Base-by-base conservation (phyloP, 2,888 invertebrate genomes). In the Biston betularia region DNA sequence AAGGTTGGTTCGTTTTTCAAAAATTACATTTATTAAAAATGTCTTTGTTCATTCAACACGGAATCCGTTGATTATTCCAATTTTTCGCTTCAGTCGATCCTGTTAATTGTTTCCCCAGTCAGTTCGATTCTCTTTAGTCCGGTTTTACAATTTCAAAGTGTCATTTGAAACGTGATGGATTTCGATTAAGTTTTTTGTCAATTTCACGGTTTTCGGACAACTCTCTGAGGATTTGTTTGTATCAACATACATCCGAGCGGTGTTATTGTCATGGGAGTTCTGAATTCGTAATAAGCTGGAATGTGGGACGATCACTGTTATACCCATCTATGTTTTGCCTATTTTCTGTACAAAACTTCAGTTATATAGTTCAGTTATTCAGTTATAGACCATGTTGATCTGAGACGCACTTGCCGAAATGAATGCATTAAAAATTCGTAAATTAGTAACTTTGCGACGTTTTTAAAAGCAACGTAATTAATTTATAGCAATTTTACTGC, bases 101-200 rank as follows among this genome's bases (percentile, higher is more conserved):
- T 82, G 88, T 86, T 90, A 91, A 92, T 91, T 91, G 92, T 91
- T 92, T 92, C 88, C 86, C 79, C 85, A 85, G 86, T 85, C 86
- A 75, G 87, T 89, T 85, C 86, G 84, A 87, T 88, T 88, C 89
- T 83, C 89, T 87, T 88, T 89, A 89, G 89, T 90, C 88, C 40
- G 87, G 89, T 87, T 91, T 89, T 89, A 89, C 92, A 91, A 89
- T 91, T 91, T 87, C 86, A 89, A 90, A 91, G 90, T 91, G 92
- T 91, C 91, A 90, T 92, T 92, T 91, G 91, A 90, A 87, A 90
- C 89, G 92, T 90, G 92, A 92, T 92, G 91, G 90, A 89, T 90
- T 90, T 87, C 84, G 84, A n/a, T n/a, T 79, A 87, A 87, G 86
- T 87, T 91, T 90, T 91, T 91, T 90, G 89, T 81, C 90, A 90